phyloP scores from a whole-genome alignment of 2,797 vertebrate species.

The Sebastes minor region DNA sequence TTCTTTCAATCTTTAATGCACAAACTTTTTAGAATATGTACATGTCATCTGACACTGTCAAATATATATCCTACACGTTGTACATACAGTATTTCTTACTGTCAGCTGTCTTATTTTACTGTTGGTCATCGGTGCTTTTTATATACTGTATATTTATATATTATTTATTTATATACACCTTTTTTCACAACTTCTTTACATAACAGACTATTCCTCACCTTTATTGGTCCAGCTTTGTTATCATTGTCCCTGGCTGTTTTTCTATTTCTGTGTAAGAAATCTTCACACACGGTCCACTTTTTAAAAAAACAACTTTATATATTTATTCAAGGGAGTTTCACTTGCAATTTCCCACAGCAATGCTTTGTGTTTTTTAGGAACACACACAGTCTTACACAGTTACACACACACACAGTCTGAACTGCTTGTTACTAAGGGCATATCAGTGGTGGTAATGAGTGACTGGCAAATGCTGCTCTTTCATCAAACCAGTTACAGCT shows the following conservation, averaged over 20 bases:
- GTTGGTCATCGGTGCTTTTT: no score
- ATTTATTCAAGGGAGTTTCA: neutral
- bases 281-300: neutral
- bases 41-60: no score
- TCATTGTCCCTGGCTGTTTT: no score
- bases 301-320: neutral
- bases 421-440: neutral
- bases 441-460: neutral
- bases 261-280: neutral
- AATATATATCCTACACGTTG: no score
- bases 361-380: neutral
- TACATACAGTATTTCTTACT: no score
- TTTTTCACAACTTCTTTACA: no score
- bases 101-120: no score
- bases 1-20: no score
- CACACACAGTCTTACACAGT: neutral
- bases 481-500: neutral
- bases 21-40: no score
- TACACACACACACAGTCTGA: neutral
- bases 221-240: no score
- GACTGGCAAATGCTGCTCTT: neutral
- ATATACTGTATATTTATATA: neutral
- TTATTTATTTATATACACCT: neutral
- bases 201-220: no score
- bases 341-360: neutral